Evolutionary conservation across 2,888 invertebrate genomes (phyloP).

Genomic region (Oegoconia quadripuncta): DNA sequence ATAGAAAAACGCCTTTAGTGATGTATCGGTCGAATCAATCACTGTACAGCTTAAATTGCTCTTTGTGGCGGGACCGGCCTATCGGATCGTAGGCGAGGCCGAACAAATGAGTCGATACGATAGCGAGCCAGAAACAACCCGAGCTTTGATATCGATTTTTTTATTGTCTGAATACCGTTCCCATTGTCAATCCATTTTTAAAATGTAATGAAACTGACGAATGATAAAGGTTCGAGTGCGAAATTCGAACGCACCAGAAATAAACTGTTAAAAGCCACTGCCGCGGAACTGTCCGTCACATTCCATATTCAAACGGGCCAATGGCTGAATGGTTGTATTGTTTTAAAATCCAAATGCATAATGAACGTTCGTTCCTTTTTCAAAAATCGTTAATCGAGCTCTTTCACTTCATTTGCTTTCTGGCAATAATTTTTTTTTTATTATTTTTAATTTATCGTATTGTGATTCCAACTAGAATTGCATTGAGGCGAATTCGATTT

Average conservation of each 20-base stretch:
- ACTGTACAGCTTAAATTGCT: conserved; percentile 70
- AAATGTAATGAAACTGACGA: conserved; percentile 48
- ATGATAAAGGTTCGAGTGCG: conserved; percentile 42
- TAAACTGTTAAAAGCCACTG: conserved; percentile 58
- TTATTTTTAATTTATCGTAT: conserved; percentile 25
- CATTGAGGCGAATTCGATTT: conserved; percentile 55
- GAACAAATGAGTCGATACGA: conserved; percentile 46
- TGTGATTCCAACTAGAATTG: conserved; percentile 37
- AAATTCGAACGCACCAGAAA: conserved; percentile 47
- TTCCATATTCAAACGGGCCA: conserved; percentile 67
- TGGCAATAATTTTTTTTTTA: conserved; percentile 39
- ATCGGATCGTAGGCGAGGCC: conserved; percentile 53
- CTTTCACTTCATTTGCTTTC: conserved; percentile 72
- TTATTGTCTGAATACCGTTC: conserved; percentile 35
- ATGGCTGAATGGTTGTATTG: conserved; percentile 67
- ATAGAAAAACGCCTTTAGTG: conserved; percentile 79
- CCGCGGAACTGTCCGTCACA: conserved; percentile 60
- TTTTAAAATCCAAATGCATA: conserved; percentile 69
- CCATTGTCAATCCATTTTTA: conserved; percentile 43
- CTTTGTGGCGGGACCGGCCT: conserved; percentile 52
- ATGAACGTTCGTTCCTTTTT: conserved; percentile 59
- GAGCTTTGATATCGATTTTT: conserved; percentile 21
- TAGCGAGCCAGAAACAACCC: conserved; percentile 22
- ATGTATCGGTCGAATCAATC: conserved; percentile 78
- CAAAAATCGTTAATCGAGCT: conserved; percentile 67